Base-by-base conservation (phyloP, 2,797 vertebrate genomes). In the Anisognathus igniventris region DNA sequence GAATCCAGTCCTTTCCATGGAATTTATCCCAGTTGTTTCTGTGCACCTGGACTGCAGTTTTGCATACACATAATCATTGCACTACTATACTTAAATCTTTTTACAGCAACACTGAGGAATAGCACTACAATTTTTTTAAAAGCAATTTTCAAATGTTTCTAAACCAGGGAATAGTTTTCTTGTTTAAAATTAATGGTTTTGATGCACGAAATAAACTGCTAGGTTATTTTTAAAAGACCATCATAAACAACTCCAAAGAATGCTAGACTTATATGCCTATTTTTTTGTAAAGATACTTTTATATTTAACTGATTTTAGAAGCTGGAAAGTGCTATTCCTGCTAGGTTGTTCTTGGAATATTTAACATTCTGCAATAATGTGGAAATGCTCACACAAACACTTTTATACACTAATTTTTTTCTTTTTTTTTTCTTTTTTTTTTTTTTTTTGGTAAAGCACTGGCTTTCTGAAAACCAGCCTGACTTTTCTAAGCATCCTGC, bases 201-300 rank as follows among this genome's bases (percentile, higher is more conserved):
- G 80, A 92, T 75, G 88, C 82, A 76, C n/a, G 80, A 80, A 94
- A 82, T 57, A 83, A 82, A 92, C 95, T 57, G 83, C 67, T 93
- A 70, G 58, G 74, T 95, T 93, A 81, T 83, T 94, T 96, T 84
- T 80, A 92, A 93, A 81, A 75, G 88, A 80, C 76, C 94, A 94
- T 95, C 92, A 87, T 80, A 77, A 89, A 85, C 90, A 71, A 83
- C 88, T 97, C 93, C 96, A 95, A 96, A 96, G 96, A 95, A 91
- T 24, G 27, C 77, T 92, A 33, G 75, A 85, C 68, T 88, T 90
- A 70, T 27, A 94, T 83, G 86, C 92, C 72, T 97, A 93, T 70
- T 87, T 95, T 96, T 98, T 91, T 95, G 86, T 97, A 91, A 91
- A 87, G 84, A 93, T 85, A 88, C 94, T 95, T 97, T 96, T 94